Percentiles rank a stretch among this genome's conserved stretches.
Evolutionary conservation across 2,888 invertebrate species (phyloP).

Genomic region (Tipula vernalis): DNA sequence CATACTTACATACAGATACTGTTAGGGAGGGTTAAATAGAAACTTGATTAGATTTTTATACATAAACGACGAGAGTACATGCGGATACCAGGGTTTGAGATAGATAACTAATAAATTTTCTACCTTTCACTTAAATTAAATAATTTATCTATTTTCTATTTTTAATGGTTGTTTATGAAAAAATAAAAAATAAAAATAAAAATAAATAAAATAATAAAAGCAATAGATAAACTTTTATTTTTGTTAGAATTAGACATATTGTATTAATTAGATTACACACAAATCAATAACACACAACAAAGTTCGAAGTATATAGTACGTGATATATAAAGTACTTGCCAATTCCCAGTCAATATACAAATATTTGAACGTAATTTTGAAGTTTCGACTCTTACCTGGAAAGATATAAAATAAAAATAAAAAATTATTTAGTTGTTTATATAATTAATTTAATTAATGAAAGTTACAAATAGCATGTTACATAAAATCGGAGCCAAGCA

Average conservation of each 20-base stretch:
- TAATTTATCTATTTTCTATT: constrained; percentile 7
- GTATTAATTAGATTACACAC: neutral
- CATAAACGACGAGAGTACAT: neutral
- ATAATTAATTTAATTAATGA: no score
- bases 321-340: no score
- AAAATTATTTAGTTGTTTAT: no score
- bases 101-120: neutral
- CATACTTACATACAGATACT: neutral
- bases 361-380: no score
- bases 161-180: neutral
- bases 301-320: no score
- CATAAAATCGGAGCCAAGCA: no score
- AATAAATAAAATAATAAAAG: neutral
- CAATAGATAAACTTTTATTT: neutral
- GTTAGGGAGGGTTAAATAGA: neutral
- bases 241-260: neutral
- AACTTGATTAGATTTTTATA: neutral
- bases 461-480: no score
- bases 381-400: no score
- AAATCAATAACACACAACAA: no score
- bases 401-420: no score
- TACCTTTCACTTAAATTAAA: neutral
- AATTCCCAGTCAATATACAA: no score
- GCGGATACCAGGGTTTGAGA: neutral
- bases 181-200: neutral